Conservation (phyloP, 2,797 vertebrate species). For the Tenualosa thibaudeaui region DNA sequence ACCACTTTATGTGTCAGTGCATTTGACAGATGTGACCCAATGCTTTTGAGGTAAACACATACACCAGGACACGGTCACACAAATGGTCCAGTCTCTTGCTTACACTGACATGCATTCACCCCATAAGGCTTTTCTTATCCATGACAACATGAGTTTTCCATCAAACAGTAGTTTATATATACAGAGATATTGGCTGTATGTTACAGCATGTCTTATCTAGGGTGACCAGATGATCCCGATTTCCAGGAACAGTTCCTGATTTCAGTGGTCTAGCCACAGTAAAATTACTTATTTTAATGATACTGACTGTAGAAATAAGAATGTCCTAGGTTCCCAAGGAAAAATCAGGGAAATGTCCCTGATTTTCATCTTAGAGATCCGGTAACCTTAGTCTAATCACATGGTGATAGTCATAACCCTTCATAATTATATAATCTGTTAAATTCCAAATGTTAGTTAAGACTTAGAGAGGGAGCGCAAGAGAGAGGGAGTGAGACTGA, state of each 20-base stretch:
- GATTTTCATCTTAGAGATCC: too few species aligned
- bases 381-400: neutral
- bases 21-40: neutral
- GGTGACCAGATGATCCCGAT: too few species aligned
- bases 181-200: neutral
- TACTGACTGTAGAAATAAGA: too few species aligned
- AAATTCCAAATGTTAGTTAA: neutral
- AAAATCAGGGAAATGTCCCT: too few species aligned
- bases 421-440: neutral
- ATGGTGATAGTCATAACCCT: neutral
- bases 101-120: neutral
- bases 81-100: neutral
- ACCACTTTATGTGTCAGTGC: neutral
- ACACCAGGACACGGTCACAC: neutral
- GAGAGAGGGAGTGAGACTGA: neutral
- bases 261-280: too few species aligned
- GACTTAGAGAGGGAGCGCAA: neutral
- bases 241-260: too few species aligned
- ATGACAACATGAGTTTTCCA: neutral
- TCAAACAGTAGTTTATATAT: neutral
- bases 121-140: neutral
- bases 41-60: neutral
- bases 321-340: too few species aligned
- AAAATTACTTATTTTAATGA: too few species aligned
- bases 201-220: neutral